Percentiles rank a stretch among this genome's conserved stretches.
phyloP scores from a whole-genome alignment of 37 sponge, comb jelly and placozoan genomes.

The Halichondria panicea region DNA sequence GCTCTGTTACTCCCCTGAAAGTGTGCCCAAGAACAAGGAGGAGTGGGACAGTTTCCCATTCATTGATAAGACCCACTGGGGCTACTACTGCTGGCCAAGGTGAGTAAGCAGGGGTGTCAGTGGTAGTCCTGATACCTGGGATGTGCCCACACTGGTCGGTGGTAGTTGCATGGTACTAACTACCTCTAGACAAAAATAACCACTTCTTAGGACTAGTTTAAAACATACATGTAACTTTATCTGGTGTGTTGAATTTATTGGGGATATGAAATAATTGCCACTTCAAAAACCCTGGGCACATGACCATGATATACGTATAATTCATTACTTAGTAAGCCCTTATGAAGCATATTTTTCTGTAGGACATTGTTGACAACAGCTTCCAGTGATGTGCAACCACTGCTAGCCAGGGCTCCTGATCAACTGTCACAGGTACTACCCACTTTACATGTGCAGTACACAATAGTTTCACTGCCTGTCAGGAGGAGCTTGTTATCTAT shows the following conservation, averaged over 20 bases:
- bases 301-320: no score
- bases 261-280: no score
- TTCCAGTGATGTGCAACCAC: conserved; percentile 52
- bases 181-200: no score
- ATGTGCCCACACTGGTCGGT: no score
- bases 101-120: conserved; percentile 14
- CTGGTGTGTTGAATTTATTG: no score
- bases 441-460: not conserved
- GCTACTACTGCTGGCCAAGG: conserved; percentile 83
- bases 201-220: no score
- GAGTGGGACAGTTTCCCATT: conserved; percentile 62
- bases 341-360: no score
- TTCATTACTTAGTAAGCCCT: no score
- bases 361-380: conserved; percentile 45
- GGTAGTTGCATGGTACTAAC: no score
- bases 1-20: conserved; percentile 38
- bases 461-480: not conserved
- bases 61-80: conserved; percentile 81
- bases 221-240: not conserved
- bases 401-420: conserved; percentile 20
- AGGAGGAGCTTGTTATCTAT: conserved; percentile 60
- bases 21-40: conserved; percentile 49
- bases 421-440: conserved; percentile 43
- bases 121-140: no score
- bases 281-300: no score